A percentile compares a stretch with the other conserved stretches of the same genome.
phyloP scores from a whole-genome alignment of 2,113 vertebrate species.

The Recurvirostra avosetta region DNA sequence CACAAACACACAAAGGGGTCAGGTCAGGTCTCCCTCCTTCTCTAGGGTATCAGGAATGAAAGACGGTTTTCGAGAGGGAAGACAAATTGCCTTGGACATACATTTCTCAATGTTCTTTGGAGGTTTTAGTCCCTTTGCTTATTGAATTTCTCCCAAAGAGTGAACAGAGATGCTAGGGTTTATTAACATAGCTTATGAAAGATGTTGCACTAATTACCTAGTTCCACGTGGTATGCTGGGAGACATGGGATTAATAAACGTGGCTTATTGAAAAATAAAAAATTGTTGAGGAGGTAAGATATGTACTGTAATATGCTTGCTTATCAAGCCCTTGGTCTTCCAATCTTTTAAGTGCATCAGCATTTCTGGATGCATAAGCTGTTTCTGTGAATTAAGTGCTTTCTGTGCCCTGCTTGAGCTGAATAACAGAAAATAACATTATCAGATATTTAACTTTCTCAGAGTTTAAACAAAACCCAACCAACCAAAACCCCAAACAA shows the following conservation, averaged over 20 bases:
- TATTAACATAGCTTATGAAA: slow-evolving; percentile 16
- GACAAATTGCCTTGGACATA: background rate
- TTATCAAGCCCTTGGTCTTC: background rate
- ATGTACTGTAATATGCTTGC: background rate
- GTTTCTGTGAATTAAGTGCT: background rate
- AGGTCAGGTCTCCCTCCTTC: background rate
- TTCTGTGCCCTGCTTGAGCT: background rate
- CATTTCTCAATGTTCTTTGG: background rate
- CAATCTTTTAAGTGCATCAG: background rate
- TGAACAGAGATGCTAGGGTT: background rate
- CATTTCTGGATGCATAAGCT: background rate
- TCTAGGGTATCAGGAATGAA: background rate
- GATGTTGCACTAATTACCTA: background rate
- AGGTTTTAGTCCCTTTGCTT: background rate
- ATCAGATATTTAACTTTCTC: background rate
- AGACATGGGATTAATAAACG: background rate
- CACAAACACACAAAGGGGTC: background rate
- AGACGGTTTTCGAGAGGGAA: background rate
- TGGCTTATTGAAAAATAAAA: background rate
- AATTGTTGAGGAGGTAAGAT: background rate
- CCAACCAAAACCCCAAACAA: background rate
- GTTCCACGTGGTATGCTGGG: background rate
- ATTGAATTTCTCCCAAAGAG: background rate
- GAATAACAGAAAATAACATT: background rate
- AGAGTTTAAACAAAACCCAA: background rate